These are phyloP conservation scores for Melinopterus prodromus DNA, from an alignment of 2,888 invertebrate species.

Conservation along the genomic window DNA sequence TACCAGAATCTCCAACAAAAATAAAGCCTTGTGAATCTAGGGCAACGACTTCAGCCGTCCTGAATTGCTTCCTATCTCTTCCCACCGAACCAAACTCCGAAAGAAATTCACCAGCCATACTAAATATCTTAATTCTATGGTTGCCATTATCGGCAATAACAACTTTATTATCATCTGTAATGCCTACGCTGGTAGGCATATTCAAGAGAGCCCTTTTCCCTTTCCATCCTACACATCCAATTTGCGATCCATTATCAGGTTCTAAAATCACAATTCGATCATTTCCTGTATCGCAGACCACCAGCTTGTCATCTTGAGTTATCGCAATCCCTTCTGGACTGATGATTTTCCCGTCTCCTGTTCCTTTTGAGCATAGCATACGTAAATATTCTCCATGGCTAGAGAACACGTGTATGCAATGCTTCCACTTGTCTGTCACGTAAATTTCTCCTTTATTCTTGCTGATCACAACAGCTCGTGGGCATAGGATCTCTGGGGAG, in stretches of 20 bases:
- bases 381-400: conserved; percentile 68
- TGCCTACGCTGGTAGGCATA: conserved; percentile 75
- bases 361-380: conserved; percentile 72
- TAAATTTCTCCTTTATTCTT: conserved; percentile 66
- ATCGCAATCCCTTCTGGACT: conserved; percentile 79
- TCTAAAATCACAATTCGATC: conserved; percentile 71
- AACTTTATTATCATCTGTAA: conserved; percentile 61
- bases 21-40: conserved; percentile 79
- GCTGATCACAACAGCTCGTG: conserved; percentile 69
- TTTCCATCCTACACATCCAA: conserved; percentile 69
- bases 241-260: conserved; percentile 67
- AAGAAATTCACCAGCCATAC: conserved; percentile 54
- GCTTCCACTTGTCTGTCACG: conserved; percentile 74
- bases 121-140: conserved; percentile 71
- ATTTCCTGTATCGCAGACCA: conserved; percentile 82
- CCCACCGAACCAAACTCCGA: conserved; percentile 74
- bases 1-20: conserved; percentile 81
- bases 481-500: conserved; percentile 68
- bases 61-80: conserved; percentile 72
- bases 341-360: conserved; percentile 68
- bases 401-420: conserved; percentile 74
- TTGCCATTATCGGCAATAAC: conserved; percentile 77
- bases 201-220: conserved; percentile 67
- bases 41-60: conserved; percentile 76
- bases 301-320: conserved; percentile 66